Conservation (phyloP, 2,797 vertebrate species). For the Epinephelus malabaricus region DNA sequence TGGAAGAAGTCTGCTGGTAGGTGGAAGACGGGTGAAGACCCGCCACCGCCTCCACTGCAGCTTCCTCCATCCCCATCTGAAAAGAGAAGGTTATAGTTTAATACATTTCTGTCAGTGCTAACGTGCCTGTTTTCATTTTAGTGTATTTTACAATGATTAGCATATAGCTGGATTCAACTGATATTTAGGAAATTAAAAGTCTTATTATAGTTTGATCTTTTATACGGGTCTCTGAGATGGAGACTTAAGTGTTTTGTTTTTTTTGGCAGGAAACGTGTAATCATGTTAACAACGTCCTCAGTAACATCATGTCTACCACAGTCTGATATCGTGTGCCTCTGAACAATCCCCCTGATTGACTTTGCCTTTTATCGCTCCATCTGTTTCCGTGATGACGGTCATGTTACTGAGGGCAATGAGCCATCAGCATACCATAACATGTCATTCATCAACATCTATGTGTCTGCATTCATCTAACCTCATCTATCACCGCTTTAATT, state of each 20-base stretch:
- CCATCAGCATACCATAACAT: slow-evolving; percentile 29
- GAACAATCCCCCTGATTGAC: not conserved
- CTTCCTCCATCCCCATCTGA: slow-evolving; percentile 62
- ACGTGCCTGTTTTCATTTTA: not conserved
- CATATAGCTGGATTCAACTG: not conserved
- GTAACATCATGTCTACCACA: not conserved
- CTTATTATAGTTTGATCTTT: not conserved
- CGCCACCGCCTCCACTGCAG: slow-evolving; percentile 41
- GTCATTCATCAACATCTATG: slow-evolving; percentile 50
- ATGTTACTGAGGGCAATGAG: not conserved
- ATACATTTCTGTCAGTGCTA: not conserved
- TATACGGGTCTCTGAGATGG: not conserved
- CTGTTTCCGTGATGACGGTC: not conserved
- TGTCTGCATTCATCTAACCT: not conserved
- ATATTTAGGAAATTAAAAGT: not conserved
- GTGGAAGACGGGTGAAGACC: slow-evolving; percentile 84
- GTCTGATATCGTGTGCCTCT: not conserved
- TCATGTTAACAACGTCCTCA: not conserved
- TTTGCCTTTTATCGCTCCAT: slow-evolving; percentile 25
- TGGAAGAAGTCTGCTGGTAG: slow-evolving; percentile 94
- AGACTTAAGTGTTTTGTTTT: not conserved
- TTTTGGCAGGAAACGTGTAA: not conserved
- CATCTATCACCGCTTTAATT: slow-evolving; percentile 48
- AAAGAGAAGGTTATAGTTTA: not conserved
- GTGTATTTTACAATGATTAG: not conserved